Conservation (phyloP, 2,888 invertebrate species). For the Caenorhabditis sulstoni region DNA sequence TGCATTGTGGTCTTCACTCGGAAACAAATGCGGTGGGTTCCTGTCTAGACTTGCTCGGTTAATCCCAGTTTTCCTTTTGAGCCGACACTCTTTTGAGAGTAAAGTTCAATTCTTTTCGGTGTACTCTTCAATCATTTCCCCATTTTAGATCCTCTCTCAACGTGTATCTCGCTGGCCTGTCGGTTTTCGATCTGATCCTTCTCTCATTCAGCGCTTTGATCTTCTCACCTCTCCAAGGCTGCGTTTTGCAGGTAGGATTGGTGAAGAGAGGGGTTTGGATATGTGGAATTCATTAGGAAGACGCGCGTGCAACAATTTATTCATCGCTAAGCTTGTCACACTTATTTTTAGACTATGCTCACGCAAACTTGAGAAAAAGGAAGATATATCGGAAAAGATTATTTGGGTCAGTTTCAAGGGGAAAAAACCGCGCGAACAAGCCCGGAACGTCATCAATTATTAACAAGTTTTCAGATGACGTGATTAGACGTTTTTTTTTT, state of each 20-base stretch:
- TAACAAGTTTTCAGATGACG: too few relatives aligned
- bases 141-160: slow-evolving; percentile 76
- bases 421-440: too few relatives aligned
- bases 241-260: slow-evolving; percentile 64
- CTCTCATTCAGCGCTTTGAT: slow-evolving; percentile 74
- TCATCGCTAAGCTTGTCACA: slow-evolving; percentile 21
- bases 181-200: slow-evolving; percentile 78
- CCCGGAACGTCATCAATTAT: too few relatives aligned
- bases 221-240: slow-evolving; percentile 73
- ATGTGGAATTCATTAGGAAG: slow-evolving; percentile 31
- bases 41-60: neutral
- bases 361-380: neutral
- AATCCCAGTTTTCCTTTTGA: slow-evolving; percentile 20
- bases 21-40: slow-evolving; percentile 74
- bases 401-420: neutral
- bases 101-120: neutral
- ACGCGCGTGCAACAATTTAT: slow-evolving; percentile 39
- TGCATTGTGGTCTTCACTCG: slow-evolving; percentile 75
- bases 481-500: too few relatives aligned
- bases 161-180: slow-evolving; percentile 80
- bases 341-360: slow-evolving; percentile 7
- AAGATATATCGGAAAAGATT: neutral
- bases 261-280: neutral
- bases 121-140: too few relatives aligned
- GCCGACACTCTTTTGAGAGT: too few relatives aligned